phyloP scores from a whole-genome alignment of 64 coral and sea anemone genomes.

The Stylophora pistillata region DNA sequence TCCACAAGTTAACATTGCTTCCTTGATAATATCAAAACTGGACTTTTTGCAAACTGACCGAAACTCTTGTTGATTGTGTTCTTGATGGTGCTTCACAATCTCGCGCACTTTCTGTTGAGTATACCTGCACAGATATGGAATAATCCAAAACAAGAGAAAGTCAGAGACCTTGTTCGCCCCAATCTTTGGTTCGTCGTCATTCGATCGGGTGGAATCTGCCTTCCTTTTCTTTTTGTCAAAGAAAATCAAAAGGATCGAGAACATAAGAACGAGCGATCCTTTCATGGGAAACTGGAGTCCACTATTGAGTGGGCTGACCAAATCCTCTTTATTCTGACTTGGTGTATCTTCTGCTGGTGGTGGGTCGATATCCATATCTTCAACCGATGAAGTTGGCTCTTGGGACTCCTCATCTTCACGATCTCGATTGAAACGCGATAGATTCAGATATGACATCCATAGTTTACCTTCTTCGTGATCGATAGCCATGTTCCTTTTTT shows the following conservation, averaged over 20 bases:
- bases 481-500: constrained; percentile 33
- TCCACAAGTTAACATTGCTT: neutral
- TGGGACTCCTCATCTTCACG: neutral
- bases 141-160: constrained; percentile 28
- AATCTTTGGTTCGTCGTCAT: neutral
- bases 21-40: neutral
- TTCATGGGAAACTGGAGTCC: constrained; percentile 23
- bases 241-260: constrained; percentile 36
- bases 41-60: neutral
- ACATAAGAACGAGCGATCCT: constrained; percentile 15
- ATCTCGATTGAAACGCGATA: neutral
- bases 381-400: neutral
- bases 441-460: constrained; percentile 22
- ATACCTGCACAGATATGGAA: constrained; percentile 14
- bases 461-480: constrained; percentile 35
- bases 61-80: neutral
- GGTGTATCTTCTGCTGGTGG: neutral
- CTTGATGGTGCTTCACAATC: neutral
- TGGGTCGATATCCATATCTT: constrained; percentile 4
- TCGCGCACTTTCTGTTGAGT: neutral
- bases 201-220: neutral
- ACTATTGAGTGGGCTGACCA: neutral
- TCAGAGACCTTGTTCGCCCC: constrained; percentile 36
- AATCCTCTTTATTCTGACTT: neutral
- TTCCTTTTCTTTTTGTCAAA: constrained; percentile 27